Base-by-base conservation (phyloP, 2,113 vertebrate species). In the Pheucticus melanocephalus region DNA sequence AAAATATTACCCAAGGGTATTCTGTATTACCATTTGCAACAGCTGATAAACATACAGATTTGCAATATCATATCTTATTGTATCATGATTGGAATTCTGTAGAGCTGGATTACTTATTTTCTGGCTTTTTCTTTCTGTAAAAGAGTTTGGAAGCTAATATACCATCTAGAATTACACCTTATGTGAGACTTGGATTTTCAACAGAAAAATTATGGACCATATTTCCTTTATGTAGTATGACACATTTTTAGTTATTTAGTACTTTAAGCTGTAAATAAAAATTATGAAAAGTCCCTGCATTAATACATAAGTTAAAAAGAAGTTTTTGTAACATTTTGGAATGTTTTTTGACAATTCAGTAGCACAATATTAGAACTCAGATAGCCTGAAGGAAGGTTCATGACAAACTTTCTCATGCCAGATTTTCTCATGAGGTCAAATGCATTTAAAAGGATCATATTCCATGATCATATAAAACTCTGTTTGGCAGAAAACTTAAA, bases 21-120 rank as follows among this genome's bases (percentile, higher is more conserved):
- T 80, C 22, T 80, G 45, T 54, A 86, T 95, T 86, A 94, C 33
- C 63, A 90, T 13, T 73, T 56, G 59, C 39, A 93, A 95, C 24
- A 92, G 20, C 57, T 82, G 86, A 86, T 94, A 96, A 93, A 93
- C 79, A 83, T 37, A 75, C 12, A 88, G 75, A 81, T 93, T 72
- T 84, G n/a, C 51, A 84, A 12, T 60, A 82, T 60, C 39, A 5
- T 81, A 33, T 48, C 27, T 8, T 87, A 53, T 78, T 40, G 81
- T 59, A 44, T 44, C 11, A 27, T 25, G 39, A 83, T 51, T 24
- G 1, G 0, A 27, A 65, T n/a, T 86, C 42, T 82, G 33, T 47
- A 87, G 50, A 79, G 7, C 4, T 65, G 57, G 68, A 80, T 47
- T 82, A 79, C 25, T 69, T 94, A 56, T 69, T 93, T 76, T 68